A percentile compares a stretch with the other conserved stretches of the same genome.
These are phyloP conservation scores for Drosophila biarmipes DNA, from an alignment of 1,140 invertebrate genomes.

Conservation along the genomic window DNA sequence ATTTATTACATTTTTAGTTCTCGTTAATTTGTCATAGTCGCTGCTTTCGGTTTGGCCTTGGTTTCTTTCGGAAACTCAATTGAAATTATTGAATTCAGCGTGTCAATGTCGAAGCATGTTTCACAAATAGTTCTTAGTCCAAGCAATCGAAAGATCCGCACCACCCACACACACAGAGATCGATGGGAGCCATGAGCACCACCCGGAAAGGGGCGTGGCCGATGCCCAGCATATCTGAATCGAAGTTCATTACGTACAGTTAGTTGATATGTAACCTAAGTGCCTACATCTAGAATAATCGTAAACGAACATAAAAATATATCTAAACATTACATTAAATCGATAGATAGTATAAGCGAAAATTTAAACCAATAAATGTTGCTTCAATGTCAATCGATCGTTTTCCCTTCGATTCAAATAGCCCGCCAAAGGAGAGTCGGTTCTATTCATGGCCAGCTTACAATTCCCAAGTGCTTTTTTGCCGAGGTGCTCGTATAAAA, in stretches of 20 bases:
- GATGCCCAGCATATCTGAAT: conserved; percentile 43
- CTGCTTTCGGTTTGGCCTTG: conserved; percentile 42
- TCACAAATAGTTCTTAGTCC: conserved; percentile 46
- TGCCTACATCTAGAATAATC: conserved; percentile 64
- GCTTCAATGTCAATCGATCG: conserved; percentile 55
- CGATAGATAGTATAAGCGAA: conserved; percentile 39
- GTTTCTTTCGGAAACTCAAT: conserved; percentile 37
- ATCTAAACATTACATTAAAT: conserved; percentile 30
- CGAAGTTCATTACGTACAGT: conserved; percentile 75
- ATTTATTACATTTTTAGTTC: conserved; percentile 72
- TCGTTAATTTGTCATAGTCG: conserved; percentile 72
- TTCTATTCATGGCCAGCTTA: conserved; percentile 1
- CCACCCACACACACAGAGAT: conserved; percentile 3
- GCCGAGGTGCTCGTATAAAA: neutral
- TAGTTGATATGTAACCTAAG: conserved; percentile 79
- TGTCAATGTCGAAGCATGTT: conserved; percentile 78
- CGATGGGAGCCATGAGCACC: conserved; percentile 33
- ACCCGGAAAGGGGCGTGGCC: conserved; percentile 30
- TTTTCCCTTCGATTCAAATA: neutral
- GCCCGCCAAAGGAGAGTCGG: conserved; percentile 15
- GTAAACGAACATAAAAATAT: conserved; percentile 40
- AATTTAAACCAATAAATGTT: conserved; percentile 74
- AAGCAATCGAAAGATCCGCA: conserved; percentile 14
- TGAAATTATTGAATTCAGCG: conserved; percentile 76
- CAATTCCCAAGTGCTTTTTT: conserved; percentile 63